Conservation (phyloP, 2,888 invertebrate genomes). For the Orthosia incerta region DNA sequence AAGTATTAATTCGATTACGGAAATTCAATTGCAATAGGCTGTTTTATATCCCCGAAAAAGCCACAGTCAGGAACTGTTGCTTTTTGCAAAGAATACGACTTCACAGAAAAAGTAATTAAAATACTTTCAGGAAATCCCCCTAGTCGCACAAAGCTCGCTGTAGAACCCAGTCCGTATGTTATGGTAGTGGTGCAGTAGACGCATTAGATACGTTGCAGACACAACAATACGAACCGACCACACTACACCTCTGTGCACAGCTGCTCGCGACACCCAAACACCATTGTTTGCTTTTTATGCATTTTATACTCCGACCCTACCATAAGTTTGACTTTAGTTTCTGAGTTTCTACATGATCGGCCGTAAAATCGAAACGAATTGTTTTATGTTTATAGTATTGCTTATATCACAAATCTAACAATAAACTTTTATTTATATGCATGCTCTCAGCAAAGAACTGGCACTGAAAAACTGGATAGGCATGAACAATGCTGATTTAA, state of each 20-base stretch:
- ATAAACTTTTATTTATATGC: constrained; percentile 13
- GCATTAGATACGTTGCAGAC: constrained; percentile 70
- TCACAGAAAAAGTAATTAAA: not conserved
- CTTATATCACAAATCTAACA: constrained; percentile 12
- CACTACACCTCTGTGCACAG: constrained; percentile 53
- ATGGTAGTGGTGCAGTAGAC: constrained; percentile 55
- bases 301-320: constrained; percentile 48
- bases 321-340: constrained; percentile 37
- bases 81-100: no score
- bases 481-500: constrained; percentile 2
- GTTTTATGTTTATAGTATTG: constrained; percentile 9
- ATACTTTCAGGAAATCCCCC: not conserved
- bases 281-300: constrained; percentile 71
- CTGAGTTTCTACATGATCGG: constrained; percentile 16
- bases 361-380: constrained; percentile 34
- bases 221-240: constrained; percentile 71
- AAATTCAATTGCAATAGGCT: no score
- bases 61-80: no score
- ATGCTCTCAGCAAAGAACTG: not conserved
- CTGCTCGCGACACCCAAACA: constrained; percentile 70
- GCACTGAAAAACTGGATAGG: not conserved
- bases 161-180: constrained; percentile 41
- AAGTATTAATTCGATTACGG: not conserved
- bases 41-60: no score
- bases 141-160: constrained; percentile 27